Conservation (phyloP, 2,888 invertebrate species). For the Cylindroiulus punctatus region DNA sequence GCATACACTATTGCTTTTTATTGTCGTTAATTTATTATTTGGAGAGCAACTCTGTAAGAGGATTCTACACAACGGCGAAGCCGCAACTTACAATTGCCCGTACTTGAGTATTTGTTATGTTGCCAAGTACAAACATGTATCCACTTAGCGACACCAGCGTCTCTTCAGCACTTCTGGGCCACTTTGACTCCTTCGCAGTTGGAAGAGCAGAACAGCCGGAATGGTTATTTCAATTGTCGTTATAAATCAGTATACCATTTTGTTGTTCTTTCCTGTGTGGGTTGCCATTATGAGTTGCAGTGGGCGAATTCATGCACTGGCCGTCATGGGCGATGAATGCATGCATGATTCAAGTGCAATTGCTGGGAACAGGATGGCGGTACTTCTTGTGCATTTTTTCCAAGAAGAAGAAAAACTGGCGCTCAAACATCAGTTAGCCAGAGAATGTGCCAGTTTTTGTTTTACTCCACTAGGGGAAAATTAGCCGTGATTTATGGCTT, state of each 20-base stretch:
- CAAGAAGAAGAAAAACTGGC: neutral
- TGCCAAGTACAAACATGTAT: neutral
- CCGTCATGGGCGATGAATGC: conserved; percentile 10
- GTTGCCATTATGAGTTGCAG: conserved; percentile 27
- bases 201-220: neutral
- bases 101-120: neutral
- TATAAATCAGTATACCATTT: conserved; percentile 7
- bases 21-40: too few relatives aligned
- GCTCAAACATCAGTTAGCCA: conserved; percentile 15
- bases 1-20: too few relatives aligned
- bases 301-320: conserved; percentile 30
- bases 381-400: neutral
- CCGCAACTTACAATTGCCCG: neutral
- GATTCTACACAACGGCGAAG: neutral
- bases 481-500: conserved; percentile 47
- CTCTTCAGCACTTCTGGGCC: neutral
- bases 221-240: neutral
- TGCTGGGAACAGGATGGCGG: conserved; percentile 7
- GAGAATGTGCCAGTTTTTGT: conserved; percentile 36
- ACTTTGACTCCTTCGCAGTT: neutral
- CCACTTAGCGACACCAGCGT: neutral
- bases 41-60: too few relatives aligned
- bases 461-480: conserved; percentile 36
- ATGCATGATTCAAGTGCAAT: neutral
- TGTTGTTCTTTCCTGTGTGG: neutral